Base-by-base conservation (phyloP, 2,797 vertebrate genomes). In the Macrochelys suwanniensis region DNA sequence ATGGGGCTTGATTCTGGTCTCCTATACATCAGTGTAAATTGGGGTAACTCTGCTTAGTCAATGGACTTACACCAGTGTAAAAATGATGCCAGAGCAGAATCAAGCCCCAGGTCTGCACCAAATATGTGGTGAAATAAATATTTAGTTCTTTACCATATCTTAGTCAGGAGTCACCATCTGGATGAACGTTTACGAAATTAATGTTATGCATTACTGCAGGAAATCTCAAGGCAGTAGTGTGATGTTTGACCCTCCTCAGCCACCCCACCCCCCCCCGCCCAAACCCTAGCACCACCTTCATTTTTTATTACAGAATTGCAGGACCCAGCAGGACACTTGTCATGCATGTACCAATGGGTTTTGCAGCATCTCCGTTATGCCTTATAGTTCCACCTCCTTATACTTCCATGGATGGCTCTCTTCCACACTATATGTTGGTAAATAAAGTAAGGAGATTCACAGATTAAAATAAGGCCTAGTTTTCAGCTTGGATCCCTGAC, bases 41-140 rank as follows among this genome's bases (percentile, higher is more conserved):
- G 13, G n/a, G 0, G 11, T 53, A 79, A 45, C 1, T 81, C 45
- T 3, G 23, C 1, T 25, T 65, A 21, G 1, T 17, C 65, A 65
- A 37, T 81, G 81, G 42, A 59, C 88, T 93, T 86, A 85, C 16
- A 65, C 33, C 57, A 77, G 11, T 1, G 1, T 4, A 68, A 6
- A 3, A 87, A 84, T 87, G 65, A 71, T 71, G 65, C n/a, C 10
- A 82, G 2, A 2, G 21, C 42, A 86, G 80, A 91, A 42, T 54
- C 5, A 17, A 37, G 9, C 83, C 15, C 1, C 8, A 33, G 50
- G 54, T 28, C 42, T 77, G 7, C 26, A 15, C 45, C 25, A 77
- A 47, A 49, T 77, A 71, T 71, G 10, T 65, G 61, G 5, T 45
- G 23, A 77, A 47, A 7, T 47, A 77, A 45, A 13, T 79, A 12